Base-by-base conservation (phyloP, 2,797 vertebrate species). In the Xenopus petersii region DNA sequence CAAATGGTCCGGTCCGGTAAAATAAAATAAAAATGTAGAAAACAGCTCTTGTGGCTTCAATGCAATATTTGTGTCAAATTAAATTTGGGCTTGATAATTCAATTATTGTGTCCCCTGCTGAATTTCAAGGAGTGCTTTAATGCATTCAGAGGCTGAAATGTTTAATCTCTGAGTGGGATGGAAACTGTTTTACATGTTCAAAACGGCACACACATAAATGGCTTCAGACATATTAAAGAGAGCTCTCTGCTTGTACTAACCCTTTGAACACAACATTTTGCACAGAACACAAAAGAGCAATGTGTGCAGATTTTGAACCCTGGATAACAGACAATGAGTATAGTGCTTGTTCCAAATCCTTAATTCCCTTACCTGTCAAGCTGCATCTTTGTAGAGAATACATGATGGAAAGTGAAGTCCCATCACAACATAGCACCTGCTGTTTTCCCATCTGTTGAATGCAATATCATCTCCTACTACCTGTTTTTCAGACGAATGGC, bases 391-490 rank as follows among this genome's bases (percentile, higher is more conserved):
- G 87, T 87, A 81, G 89, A 93, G 91, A 81, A 80, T 81, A 91
- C 91, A 90, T 91, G 90, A 95, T 90, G 89, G 90, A 88, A 94
- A 90, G 87, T 87, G 77, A 81, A 81, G 90, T 93, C 93, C 91
- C 93, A 91, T 84, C 81, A 86, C 90, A 84, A 85, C 80, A 74
- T 72, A 83, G 91, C 92, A 95, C 95, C 95, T 96, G 94, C 95
- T 97, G 96, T 92, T 94, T 91, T 89, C 90, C 94, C 95, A 97
- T 98, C 95, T 98, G 95, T 92, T 83, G 12, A 89, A 85, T 36
- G 79, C 88, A 90, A 83, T 77, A 81, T 85, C 84, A 85, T 83
- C 88, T 87, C 85, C 89, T 86, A 91, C 89, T 91, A 48, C 87
- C 87, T 85, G 88, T 91, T 90, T 92, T 89, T 91, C 88, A 88